phyloP scores from a whole-genome alignment of 2,797 vertebrate genomes.

The Mionectes olivaceus region DNA sequence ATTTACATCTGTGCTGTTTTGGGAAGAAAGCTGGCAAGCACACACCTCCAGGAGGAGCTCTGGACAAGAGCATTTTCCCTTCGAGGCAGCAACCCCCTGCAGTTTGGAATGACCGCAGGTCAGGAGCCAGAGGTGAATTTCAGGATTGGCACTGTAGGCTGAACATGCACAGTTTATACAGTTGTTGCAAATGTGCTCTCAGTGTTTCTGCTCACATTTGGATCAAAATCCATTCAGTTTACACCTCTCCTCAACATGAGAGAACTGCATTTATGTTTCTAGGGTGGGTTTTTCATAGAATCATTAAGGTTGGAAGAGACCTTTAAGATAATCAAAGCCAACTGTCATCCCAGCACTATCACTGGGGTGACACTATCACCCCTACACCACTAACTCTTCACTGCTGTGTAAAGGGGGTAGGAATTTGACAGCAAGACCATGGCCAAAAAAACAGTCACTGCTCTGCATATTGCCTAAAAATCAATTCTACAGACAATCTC shows the following conservation, averaged over 20 bases:
- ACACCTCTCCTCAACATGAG: background rate
- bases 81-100: accelerated
- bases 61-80: background rate
- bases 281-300: background rate
- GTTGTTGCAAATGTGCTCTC: background rate
- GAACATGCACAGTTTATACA: background rate
- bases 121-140: background rate
- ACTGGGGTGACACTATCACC: background rate
- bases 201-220: background rate
- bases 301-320: background rate
- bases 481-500: background rate
- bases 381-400: background rate
- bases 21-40: background rate
- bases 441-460: background rate
- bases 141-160: background rate
- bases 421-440: background rate
- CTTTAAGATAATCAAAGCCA: background rate
- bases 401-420: background rate
- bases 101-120: accelerated
- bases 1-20: background rate
- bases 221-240: background rate
- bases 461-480: background rate
- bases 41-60: background rate
- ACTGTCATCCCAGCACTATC: background rate
- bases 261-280: background rate